A percentile compares a stretch with the other conserved stretches of the same genome.
These are phyloP conservation scores for Scaeva pyrastri DNA, from an alignment of 2,888 invertebrate species.

Conservation along the genomic window DNA sequence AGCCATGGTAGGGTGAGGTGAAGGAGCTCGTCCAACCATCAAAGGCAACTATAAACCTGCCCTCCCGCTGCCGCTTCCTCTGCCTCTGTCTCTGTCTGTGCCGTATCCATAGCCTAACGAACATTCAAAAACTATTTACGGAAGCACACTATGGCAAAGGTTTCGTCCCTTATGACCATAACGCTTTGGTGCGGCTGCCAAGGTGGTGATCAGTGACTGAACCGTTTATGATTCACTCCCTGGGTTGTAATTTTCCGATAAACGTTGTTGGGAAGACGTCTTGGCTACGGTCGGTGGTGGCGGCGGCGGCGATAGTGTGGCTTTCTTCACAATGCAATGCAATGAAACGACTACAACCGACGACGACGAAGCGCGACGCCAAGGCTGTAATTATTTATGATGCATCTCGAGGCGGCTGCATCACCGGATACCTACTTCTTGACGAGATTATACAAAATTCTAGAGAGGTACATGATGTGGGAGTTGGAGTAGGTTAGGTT, in stretches of 20 bases:
- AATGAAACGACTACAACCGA: slow-evolving; percentile 23
- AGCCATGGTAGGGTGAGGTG: background rate
- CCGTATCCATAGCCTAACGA: slow-evolving; percentile 6
- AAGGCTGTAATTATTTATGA: slow-evolving; percentile 57
- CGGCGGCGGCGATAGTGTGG: slow-evolving; percentile 5
- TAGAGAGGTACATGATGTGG: slow-evolving; percentile 39
- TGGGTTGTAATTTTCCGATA: slow-evolving; percentile 54
- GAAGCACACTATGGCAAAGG: slow-evolving; percentile 40
- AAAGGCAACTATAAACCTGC: no score
- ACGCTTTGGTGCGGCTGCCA: slow-evolving; percentile 27
- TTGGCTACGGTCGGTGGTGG: background rate
- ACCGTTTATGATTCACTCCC: slow-evolving; percentile 58
- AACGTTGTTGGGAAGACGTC: slow-evolving; percentile 23
- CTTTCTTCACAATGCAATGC: slow-evolving; percentile 39
- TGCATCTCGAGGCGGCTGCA: slow-evolving; percentile 37
- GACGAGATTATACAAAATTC: background rate
- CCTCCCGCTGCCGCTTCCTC: no score
- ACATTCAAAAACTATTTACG: slow-evolving; percentile 46
- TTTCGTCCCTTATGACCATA: slow-evolving; percentile 40
- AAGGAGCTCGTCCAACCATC: no score
- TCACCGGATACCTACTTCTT: background rate
- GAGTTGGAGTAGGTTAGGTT: slow-evolving; percentile 7
- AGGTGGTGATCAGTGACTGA: slow-evolving; percentile 56
- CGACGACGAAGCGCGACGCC: slow-evolving; percentile 17
- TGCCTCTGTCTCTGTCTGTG: no score